Evolutionary conservation across 64 coral and sea anemone species (phyloP), one percentile per base, ranked within the genome.

Genomic region (Dendronephthya gigantea): DNA sequence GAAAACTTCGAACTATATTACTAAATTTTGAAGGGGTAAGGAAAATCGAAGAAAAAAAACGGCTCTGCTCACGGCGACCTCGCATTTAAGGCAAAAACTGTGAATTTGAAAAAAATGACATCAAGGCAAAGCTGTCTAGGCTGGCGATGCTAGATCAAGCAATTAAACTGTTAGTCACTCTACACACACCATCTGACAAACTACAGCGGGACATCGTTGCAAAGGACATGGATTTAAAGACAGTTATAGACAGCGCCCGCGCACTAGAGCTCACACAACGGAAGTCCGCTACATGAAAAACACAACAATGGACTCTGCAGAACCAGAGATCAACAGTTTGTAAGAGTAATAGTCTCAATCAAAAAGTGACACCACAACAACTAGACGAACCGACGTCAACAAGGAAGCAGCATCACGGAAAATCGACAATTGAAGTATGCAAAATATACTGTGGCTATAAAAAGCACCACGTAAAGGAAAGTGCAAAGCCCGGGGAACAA

Each of bases 11-110:
- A 74, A 35, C 33, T n/a, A n/a, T 74, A 29, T 17, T 74, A 74
- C 68, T 74, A 1, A 29, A 74, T 35, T 74, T 74, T 74, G 68
- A 74, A 74, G 68, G 68, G 31, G 68, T 74, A 27, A 74, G 68
- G 68, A 35, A 27, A 13, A 1, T 74, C 2, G 1, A 74, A 74
- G n/a, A 74, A 27, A 35, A 29, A 74, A 27, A 27, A 29, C 68
- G 25, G 68, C 68, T 11, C n/a, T 74, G 14, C 68, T 74, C 33
- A 74, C 68, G 12, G 68, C 17, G 66, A 70, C 66, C 27, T 8
- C 66, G 66, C 30, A 8, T n/a, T 7, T 12, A 70, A 11, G 66
- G 66, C 8, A 70, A 70, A 32, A n/a, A 70, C 30, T 70, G 66
- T 32, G 66, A 70, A n/a, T 70, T 70, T 70, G 9, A 70, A 70